These are phyloP conservation scores for Sisor rabdophorus DNA, from an alignment of 2,113 vertebrate genomes.

Conservation along the genomic window DNA sequence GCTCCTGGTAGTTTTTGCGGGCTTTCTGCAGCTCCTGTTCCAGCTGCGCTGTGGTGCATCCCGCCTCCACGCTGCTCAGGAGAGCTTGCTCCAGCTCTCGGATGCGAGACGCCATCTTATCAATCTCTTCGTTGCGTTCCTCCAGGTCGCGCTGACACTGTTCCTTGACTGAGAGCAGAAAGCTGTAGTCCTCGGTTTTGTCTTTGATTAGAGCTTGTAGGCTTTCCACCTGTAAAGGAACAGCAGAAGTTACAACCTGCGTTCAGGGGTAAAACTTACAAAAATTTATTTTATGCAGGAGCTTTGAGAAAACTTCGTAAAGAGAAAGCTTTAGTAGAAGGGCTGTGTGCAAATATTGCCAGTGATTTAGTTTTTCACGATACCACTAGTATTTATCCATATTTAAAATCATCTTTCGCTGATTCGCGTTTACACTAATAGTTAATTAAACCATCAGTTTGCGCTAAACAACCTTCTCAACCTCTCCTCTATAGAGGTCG, in stretches of 20 bases:
- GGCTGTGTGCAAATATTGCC: no score
- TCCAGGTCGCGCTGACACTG: conserved; percentile 71
- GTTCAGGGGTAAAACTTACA: not conserved
- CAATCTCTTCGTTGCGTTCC: conserved; percentile 81
- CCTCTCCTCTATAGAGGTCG: no score
- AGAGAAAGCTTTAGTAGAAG: not conserved
- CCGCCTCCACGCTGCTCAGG: conserved; percentile 59
- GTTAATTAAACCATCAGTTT: no score
- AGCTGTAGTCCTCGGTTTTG: conserved; percentile 76
- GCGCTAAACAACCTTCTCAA: no score
- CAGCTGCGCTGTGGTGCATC: conserved; percentile 61
- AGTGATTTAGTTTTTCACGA: no score
- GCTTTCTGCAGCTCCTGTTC: conserved; percentile 80
- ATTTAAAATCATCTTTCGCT: no score
- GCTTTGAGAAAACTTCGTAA: not conserved
- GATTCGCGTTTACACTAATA: no score
- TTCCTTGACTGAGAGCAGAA: conserved; percentile 76
- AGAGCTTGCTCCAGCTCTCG: conserved; percentile 74
- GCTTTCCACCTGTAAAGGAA: conserved; percentile 75
- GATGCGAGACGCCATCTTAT: conserved; percentile 72
- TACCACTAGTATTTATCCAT: no score
- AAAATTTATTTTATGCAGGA: not conserved
- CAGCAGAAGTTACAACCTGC: not conserved
- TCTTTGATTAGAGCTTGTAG: conserved; percentile 81
- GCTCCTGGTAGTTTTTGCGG: conserved; percentile 71